These are phyloP conservation scores for Trichechus manatus DNA, from an alignment of 2,113 vertebrate genomes.

Conservation along the genomic window DNA sequence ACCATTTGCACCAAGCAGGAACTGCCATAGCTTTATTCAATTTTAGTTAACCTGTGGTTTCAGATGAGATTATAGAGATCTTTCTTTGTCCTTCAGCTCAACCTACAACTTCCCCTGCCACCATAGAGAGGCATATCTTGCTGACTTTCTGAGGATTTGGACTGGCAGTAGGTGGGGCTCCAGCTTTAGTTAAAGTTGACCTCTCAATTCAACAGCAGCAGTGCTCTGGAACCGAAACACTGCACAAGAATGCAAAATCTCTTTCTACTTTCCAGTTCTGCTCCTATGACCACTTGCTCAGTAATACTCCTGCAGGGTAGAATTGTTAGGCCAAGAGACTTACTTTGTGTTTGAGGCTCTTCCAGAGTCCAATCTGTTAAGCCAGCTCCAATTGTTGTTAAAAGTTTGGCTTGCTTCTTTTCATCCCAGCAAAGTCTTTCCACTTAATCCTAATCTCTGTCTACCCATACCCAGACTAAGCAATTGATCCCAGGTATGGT, in stretches of 20 bases:
- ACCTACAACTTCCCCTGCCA: background rate
- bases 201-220: conserved; percentile 7
- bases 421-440: background rate
- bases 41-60: conserved; percentile 24
- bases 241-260: background rate
- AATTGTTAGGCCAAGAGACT: background rate
- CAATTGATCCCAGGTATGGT: background rate
- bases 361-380: background rate
- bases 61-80: background rate
- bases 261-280: background rate
- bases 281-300: background rate
- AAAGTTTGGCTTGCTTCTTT: background rate
- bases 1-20: too few relatives aligned
- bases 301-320: background rate
- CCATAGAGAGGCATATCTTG: background rate
- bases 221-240: background rate
- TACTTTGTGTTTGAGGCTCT: conserved; percentile 18
- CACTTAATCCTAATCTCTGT: background rate
- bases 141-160: background rate
- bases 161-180: background rate
- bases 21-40: background rate
- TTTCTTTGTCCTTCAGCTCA: background rate
- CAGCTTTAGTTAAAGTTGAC: background rate
- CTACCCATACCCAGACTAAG: background rate
- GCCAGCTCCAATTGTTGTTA: background rate